Conservation (phyloP, 2,113 vertebrate genomes). For the Montifringilla adamsi region DNA sequence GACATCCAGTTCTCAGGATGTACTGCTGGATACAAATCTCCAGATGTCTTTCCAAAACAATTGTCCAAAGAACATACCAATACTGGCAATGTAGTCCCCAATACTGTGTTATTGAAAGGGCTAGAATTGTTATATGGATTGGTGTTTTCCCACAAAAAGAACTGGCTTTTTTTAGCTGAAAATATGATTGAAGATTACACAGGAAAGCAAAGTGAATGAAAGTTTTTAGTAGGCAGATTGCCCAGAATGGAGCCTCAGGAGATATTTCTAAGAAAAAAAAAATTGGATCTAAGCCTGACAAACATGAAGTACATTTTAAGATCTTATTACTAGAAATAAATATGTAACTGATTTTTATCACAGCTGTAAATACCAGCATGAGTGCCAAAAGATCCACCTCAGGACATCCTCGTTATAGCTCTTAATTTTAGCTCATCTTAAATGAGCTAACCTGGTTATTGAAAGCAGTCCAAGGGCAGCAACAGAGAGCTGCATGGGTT, state of each 20-base stretch:
- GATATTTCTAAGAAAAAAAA: neutral
- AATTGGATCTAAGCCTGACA: neutral
- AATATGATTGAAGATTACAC: neutral
- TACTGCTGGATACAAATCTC: neutral
- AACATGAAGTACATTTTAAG: neutral
- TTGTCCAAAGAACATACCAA: neutral
- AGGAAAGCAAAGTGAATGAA: neutral
- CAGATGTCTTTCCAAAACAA: neutral
- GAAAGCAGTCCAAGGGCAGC: neutral
- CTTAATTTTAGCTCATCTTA: constrained; percentile 45
- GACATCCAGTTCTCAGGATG: neutral
- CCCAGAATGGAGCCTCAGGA: constrained; percentile 7
- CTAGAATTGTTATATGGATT: neutral
- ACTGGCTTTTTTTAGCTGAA: neutral
- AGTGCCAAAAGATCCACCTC: constrained; percentile 31
- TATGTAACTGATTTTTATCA: constrained; percentile 49
- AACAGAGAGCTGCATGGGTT: neutral
- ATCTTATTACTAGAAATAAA: constrained; percentile 39
- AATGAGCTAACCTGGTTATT: constrained; percentile 18
- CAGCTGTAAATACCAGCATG: neutral
- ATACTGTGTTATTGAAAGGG: neutral
- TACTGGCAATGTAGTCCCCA: neutral
- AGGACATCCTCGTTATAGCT: neutral
- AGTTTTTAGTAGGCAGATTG: neutral
- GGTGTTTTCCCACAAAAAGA: neutral